Conservation (phyloP, 2,113 vertebrate genomes). For the Python bivittatus region DNA sequence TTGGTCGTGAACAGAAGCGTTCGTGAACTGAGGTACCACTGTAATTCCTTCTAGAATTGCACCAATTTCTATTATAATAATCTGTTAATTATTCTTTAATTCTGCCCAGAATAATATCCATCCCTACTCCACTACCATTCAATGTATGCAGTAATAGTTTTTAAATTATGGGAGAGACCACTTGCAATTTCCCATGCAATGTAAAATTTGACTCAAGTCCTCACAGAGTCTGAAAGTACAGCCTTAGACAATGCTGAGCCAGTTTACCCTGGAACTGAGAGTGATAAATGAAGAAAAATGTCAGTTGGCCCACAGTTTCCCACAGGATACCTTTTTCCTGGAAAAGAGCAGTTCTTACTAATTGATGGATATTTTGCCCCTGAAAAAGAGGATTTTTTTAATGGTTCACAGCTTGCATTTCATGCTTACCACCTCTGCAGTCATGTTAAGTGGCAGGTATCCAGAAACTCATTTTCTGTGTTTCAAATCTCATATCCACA, state of each 20-base stretch:
- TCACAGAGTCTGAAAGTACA: background rate
- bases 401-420: slow-evolving; percentile 21
- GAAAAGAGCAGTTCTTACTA: background rate
- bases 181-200: background rate
- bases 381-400: slow-evolving; percentile 4
- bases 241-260: background rate
- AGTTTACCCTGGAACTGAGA: background rate
- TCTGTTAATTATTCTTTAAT: background rate
- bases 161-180: background rate
- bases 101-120: background rate
- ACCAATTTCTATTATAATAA: background rate
- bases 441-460: slow-evolving; percentile 2
- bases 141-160: background rate
- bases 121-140: background rate
- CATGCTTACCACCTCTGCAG: slow-evolving; percentile 5
- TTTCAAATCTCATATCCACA: slow-evolving; percentile 24
- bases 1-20: too few species aligned
- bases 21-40: too few species aligned
- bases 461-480: slow-evolving; percentile 24
- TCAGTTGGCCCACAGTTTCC: background rate
- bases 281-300: background rate
- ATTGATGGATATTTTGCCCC: background rate
- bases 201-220: background rate
- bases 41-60: background rate
- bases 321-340: background rate